phyloP scores from a whole-genome alignment of 2,797 vertebrate genomes.

The Psittacula echo region DNA sequence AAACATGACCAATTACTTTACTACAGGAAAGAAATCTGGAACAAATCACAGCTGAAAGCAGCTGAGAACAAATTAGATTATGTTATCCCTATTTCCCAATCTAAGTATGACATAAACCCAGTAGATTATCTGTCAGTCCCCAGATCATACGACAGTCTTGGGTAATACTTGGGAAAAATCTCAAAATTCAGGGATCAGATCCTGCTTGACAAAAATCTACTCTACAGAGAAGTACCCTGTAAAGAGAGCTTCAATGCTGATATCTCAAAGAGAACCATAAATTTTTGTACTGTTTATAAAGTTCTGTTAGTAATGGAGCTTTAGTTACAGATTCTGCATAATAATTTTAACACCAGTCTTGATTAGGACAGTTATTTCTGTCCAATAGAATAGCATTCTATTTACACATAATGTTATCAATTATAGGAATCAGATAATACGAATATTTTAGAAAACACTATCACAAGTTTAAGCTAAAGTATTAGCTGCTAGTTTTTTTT shows the following conservation, averaged over 20 bases:
- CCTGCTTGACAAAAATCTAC: neutral
- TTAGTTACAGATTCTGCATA: neutral
- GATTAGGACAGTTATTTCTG: neutral
- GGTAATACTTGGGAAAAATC: rapidly evolving
- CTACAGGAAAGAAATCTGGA: neutral
- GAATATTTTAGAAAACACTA: neutral
- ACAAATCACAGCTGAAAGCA: neutral
- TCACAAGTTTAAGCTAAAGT: neutral
- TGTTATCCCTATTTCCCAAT: neutral
- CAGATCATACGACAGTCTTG: neutral
- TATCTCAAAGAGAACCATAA: neutral
- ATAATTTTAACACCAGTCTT: neutral
- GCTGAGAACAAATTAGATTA: neutral
- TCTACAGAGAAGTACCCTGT: neutral
- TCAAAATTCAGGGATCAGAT: neutral
- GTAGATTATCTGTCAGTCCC: neutral
- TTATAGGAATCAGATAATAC: neutral
- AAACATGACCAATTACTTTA: neutral
- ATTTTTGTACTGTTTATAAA: neutral
- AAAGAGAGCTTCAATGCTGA: neutral
- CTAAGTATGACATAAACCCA: neutral
- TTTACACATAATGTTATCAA: neutral
- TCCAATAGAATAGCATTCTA: neutral
- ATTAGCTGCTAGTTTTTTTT: neutral
- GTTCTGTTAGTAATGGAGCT: neutral